Base-by-base conservation (phyloP, 2,797 vertebrate genomes). In the Oryzias dopingdopingensis region DNA sequence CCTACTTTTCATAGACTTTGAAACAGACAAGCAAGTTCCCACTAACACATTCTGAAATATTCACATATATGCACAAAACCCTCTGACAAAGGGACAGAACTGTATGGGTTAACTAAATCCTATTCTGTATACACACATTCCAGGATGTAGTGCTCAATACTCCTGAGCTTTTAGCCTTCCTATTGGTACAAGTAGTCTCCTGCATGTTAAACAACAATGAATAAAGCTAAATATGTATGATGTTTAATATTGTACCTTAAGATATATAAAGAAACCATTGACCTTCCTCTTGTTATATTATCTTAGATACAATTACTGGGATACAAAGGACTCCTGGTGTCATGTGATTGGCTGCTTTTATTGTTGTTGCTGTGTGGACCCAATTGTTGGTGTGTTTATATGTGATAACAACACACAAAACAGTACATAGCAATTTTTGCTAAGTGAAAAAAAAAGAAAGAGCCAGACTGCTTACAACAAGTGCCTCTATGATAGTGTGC, bases 101-200 rank as follows among this genome's bases (percentile, higher is more conserved):
- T 83, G 74, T 80, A 84, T 81, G 82, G 86, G 78, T 87, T 85
- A 82, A 81, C 77, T 87, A 90, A 90, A 83, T 81, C 77, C 76
- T 60, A 67, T 82, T 90, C 80, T 83, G 88, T 89, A 88, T 78
- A 76, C 77, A 86, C 70, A 73, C 89, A 92, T 91, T 89, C 89
- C 87, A 90, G 60, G 66, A 62, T 68, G 72, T 76, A 79, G 68
- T 76, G 62, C 74, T 80, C 76, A 85, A 70, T 76, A 67, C 65
- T 74, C 73, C 74, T 67, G 72, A 26, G 42, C 75, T 86, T 74
- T 86, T 62, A 72, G 72, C 23, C 67, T 77, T 84, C 88, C 79
- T 90, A 85, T 88, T 77, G 61, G 80, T 86, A 90, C 88, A 88
- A 84, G 88, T 79, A 77, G 55, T 49, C 49, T 65, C 52, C 53